phyloP scores from a whole-genome alignment of 2,888 invertebrate genomes.

The Lasiommata megera region DNA sequence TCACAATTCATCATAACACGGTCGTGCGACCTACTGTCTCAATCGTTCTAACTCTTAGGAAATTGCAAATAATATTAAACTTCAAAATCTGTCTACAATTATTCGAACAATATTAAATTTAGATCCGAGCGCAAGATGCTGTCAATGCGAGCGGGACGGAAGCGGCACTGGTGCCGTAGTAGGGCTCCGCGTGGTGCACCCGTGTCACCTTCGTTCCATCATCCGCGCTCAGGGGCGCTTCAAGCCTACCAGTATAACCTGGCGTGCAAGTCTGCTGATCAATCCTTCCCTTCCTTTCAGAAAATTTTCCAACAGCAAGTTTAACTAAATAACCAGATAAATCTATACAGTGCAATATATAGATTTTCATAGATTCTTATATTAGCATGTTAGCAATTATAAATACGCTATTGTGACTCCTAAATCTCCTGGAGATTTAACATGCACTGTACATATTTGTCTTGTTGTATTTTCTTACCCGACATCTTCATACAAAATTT shows the following conservation, averaged over 20 bases:
- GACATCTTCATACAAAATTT: too few species aligned
- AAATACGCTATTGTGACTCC: too few species aligned
- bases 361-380: too few species aligned
- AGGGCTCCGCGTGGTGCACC: conserved; percentile 34
- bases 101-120: conserved; percentile 77
- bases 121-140: conserved; percentile 70
- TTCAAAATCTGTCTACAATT: conserved; percentile 77
- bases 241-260: conserved; percentile 1
- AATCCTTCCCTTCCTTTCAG: not conserved
- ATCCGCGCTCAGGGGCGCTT: conserved; percentile 31
- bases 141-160: conserved; percentile 50
- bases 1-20: conserved; percentile 79
- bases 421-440: too few species aligned
- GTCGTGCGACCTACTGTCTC: conserved; percentile 79
- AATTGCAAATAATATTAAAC: conserved; percentile 79
- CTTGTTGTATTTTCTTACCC: too few species aligned
- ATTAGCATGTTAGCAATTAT: too few species aligned
- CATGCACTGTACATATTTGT: too few species aligned
- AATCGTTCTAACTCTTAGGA: conserved; percentile 80
- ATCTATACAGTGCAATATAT: too few species aligned
- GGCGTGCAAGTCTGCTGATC: not conserved
- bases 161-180: not conserved
- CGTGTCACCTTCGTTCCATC: conserved; percentile 23
- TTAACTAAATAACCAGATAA: too few species aligned
- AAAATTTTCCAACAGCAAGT: too few species aligned